Conservation (phyloP, 92 coral and sea anemone genomes). For the Epizoanthus fatuus region DNA sequence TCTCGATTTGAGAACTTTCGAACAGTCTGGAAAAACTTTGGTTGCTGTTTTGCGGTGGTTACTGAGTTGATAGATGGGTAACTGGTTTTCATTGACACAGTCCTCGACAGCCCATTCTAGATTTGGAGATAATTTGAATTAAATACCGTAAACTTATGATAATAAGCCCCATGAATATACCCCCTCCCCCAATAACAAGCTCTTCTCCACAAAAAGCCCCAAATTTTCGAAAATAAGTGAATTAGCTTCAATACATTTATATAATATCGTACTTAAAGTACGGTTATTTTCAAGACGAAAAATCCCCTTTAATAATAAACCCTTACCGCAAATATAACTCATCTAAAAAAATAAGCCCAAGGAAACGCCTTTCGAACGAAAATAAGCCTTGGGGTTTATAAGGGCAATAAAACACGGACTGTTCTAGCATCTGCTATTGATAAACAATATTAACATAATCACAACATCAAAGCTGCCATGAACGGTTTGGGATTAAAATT, state of each 20-base stretch:
- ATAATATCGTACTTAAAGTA: not conserved
- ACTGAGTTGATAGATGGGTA: conserved; percentile 95
- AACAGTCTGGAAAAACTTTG: conserved; percentile 97
- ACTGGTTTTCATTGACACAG: conserved; percentile 88
- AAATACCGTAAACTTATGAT: too few relatives aligned
- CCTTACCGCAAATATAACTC: too few relatives aligned
- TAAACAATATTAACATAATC: too few relatives aligned
- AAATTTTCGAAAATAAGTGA: not conserved
- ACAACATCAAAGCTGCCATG: too few relatives aligned
- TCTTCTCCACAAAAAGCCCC: not conserved
- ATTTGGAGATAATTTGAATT: not conserved
- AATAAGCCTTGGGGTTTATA: too few relatives aligned
- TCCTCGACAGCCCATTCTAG: conserved; percentile 96
- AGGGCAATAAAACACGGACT: too few relatives aligned
- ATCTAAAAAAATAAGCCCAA: too few relatives aligned
- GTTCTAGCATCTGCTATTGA: too few relatives aligned
- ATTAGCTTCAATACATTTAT: not conserved
- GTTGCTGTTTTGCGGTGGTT: conserved; percentile 96
- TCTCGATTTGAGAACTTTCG: conserved; percentile 90
- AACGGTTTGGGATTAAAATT: too few relatives aligned
- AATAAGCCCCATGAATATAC: not conserved
- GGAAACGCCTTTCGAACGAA: too few relatives aligned
- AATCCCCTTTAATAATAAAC: too few relatives aligned
- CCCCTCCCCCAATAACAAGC: not conserved
- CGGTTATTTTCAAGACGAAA: too few relatives aligned